phyloP scores from a whole-genome alignment of 2,113 vertebrate species.

The Lophura nycthemera region DNA sequence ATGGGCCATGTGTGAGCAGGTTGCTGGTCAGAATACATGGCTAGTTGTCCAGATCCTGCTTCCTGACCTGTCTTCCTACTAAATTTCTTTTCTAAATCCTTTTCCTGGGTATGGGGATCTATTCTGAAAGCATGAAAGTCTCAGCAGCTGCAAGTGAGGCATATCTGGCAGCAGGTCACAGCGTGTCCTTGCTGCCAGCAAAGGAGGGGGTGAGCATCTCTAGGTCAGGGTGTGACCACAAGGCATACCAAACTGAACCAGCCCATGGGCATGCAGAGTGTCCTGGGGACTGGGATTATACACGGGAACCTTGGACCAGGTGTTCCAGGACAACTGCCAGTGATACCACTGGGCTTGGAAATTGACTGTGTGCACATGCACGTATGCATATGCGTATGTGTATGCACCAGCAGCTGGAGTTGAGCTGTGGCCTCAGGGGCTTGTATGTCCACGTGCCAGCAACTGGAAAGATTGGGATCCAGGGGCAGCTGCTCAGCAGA shows the following conservation, averaged over 20 bases:
- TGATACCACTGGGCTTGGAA: rapidly evolving
- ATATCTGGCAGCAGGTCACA: background rate
- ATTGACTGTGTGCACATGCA: background rate
- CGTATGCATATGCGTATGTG: background rate
- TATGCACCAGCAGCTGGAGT: background rate
- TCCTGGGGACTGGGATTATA: background rate
- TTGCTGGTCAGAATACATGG: too few species aligned
- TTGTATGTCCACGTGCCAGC: background rate
- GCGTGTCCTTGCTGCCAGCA: background rate
- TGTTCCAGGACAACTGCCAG: background rate
- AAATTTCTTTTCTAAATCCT: background rate
- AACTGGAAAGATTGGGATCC: background rate
- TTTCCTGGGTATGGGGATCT: background rate
- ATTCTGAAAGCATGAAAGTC: background rate
- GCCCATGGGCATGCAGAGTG: background rate
- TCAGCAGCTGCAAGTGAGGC: background rate
- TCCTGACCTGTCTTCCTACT: background rate
- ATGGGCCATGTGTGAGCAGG: rapidly evolving
- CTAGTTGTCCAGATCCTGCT: background rate
- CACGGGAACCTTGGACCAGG: background rate
- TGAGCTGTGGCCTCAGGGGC: background rate
- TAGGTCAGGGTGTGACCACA: background rate
- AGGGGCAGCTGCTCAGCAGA: background rate
- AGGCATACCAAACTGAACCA: background rate
- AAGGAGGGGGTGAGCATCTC: background rate